These are phyloP conservation scores for Solen grandis DNA, from an alignment of 1,140 invertebrate species.

Conservation along the genomic window DNA sequence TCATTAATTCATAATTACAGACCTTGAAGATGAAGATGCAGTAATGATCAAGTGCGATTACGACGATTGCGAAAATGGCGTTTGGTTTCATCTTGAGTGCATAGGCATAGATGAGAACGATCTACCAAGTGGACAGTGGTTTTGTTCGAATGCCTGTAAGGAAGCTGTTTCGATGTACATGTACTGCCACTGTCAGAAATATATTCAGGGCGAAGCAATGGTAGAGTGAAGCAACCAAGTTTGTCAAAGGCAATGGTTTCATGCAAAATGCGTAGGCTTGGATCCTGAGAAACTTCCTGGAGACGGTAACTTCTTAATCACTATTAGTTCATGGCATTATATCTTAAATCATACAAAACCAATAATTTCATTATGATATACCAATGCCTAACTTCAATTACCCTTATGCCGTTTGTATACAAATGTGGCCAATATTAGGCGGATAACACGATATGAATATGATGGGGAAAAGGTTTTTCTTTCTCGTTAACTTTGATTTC, in stretches of 20 bases:
- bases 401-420: no score
- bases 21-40: neutral
- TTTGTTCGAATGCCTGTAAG: no score
- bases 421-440: no score
- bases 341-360: no score
- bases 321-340: no score
- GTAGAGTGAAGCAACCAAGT: neutral
- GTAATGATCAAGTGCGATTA: slow-evolving; percentile 2
- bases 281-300: slow-evolving; percentile 8
- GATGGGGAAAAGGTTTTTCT: no score
- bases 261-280: slow-evolving; percentile 7
- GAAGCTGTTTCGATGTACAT: neutral
- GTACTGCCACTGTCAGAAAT: neutral
- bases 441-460: no score
- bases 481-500: no score
- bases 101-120: slow-evolving; percentile 4
- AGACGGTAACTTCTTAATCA: no score
- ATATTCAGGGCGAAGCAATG: neutral
- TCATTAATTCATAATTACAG: no score
- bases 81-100: slow-evolving; percentile 24
- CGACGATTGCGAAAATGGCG: neutral
- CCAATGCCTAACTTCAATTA: no score
- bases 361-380: no score
- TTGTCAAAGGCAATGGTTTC: slow-evolving; percentile 9
- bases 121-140: slow-evolving; percentile 3